Conservation (phyloP, 1,140 invertebrate species). For the Agrilus planipennis region DNA sequence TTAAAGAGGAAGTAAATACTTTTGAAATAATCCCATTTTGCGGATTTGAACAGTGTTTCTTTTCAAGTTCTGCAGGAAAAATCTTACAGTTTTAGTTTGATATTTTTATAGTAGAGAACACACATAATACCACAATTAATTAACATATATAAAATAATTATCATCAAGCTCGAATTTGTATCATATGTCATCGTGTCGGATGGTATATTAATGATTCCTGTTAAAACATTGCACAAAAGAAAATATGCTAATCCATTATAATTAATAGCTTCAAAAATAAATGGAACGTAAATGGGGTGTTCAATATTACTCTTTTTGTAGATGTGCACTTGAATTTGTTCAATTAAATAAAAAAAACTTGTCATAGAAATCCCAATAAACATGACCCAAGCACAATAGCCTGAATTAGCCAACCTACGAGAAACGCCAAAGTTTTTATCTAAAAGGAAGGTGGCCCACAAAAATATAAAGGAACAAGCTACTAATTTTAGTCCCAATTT, state of each 20-base stretch:
- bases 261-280: constrained; percentile 54
- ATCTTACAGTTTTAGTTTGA: constrained; percentile 18
- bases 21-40: too few relatives aligned
- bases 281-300: constrained; percentile 34
- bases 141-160: constrained; percentile 48
- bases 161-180: constrained; percentile 36
- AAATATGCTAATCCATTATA: constrained; percentile 69
- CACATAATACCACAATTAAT: constrained; percentile 17
- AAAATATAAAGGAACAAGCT: constrained; percentile 35
- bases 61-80: not conserved
- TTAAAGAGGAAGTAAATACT: not conserved
- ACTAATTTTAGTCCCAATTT: constrained; percentile 31
- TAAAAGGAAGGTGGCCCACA: constrained; percentile 36
- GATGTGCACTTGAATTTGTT: constrained; percentile 36
- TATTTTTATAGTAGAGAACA: constrained; percentile 16
- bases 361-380: constrained; percentile 43
- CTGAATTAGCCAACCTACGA: constrained; percentile 62
- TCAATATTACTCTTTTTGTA: constrained; percentile 17
- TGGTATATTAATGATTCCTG: constrained; percentile 63
- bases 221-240: constrained; percentile 63
- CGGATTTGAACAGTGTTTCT: too few relatives aligned
- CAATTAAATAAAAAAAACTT: constrained; percentile 41
- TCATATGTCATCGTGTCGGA: constrained; percentile 47
- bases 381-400: constrained; percentile 65
- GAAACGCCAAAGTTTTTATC: constrained; percentile 42